Evolutionary conservation across 2,888 invertebrate species (phyloP), one percentile per base, ranked within the genome.

Genomic region (Phytoseiulus persimilis): DNA sequence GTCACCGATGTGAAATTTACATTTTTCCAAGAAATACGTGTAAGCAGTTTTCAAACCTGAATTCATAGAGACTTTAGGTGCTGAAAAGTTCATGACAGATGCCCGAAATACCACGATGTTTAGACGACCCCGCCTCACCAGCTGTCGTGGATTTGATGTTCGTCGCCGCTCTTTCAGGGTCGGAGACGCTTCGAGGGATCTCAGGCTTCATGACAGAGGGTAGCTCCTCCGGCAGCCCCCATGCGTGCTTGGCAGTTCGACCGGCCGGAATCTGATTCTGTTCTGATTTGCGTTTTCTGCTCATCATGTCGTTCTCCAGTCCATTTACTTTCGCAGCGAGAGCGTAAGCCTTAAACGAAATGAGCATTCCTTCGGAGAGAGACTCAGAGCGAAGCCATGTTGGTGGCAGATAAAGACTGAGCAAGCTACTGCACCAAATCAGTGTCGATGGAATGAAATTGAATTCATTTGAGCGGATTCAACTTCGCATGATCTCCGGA

Each of bases 11-110:
- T 9, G 32, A 28, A 87, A 32, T 9, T 87, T 87, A 14, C 87
- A 87, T 45, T 33, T 87, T 18, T 87, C 87, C n/a, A 87, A 31
- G 32, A 87, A 87, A 32, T 39, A 87, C 11, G 33, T 32, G 87
- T 87, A 32, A n/a, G 87, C 45, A n/a, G 87, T 23, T 31, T 32
- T 87, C 33, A 87, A 18, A 39, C 45, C 87, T 87, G 0, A 28
- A 65, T 1, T 2, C 18, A 23, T 2, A 28, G 65, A 14, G 28
- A 23, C 9, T 39, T 39, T 39, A 11, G 9, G 65, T 14, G 18
- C 18, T 23, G 2, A 2, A 23, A 28, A 65, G 18, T 28, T 1
- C 65, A 65, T 23, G 9, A 65, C 5, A 11, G 1, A 11, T 39
- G 39, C 3, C 39, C 39, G 39, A 3, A 39, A 39, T 3, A 9